These are phyloP conservation scores for Bombus superbus DNA, from an alignment of 1,140 invertebrate genomes.

Conservation along the genomic window DNA sequence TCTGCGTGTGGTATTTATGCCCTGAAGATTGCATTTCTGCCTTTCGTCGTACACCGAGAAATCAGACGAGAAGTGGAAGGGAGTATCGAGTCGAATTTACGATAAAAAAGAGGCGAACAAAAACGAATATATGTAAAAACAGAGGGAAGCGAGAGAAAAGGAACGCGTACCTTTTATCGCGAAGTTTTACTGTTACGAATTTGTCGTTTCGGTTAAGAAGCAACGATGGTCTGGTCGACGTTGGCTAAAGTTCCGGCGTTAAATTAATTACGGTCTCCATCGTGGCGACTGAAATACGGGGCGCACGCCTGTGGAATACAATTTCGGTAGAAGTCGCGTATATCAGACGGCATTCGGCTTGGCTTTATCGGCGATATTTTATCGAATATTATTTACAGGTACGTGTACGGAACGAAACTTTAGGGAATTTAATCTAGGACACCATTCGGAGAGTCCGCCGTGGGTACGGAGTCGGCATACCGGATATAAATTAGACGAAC, in stretches of 20 bases:
- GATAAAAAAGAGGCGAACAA: background rate
- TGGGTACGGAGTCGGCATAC: constrained; percentile 44
- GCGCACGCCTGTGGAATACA: constrained; percentile 48
- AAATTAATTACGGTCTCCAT: constrained; percentile 45
- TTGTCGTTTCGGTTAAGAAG: constrained; percentile 21
- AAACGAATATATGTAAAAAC: background rate
- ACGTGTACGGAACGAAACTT: constrained; percentile 58
- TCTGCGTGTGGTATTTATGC: constrained; percentile 13
- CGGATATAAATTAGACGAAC: constrained; percentile 72
- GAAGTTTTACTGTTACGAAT: constrained; percentile 7
- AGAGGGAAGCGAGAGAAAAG: too few species aligned
- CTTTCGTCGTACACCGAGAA: background rate
- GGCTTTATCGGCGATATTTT: constrained; percentile 57
- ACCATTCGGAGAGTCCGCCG: constrained; percentile 5
- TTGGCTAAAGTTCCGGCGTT: constrained; percentile 38
- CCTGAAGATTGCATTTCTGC: background rate
- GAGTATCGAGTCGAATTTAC: constrained; percentile 1
- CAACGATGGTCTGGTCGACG: background rate
- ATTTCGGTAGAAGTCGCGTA: constrained; percentile 61
- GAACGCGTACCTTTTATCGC: background rate
- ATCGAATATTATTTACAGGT: constrained; percentile 69
- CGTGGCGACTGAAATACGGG: constrained; percentile 47
- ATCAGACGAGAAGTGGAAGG: background rate
- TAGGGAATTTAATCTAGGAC: constrained; percentile 62
- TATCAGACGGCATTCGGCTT: constrained; percentile 49